Conservation (phyloP, 2,113 vertebrate genomes). For the Ramphastos sulfuratus region DNA sequence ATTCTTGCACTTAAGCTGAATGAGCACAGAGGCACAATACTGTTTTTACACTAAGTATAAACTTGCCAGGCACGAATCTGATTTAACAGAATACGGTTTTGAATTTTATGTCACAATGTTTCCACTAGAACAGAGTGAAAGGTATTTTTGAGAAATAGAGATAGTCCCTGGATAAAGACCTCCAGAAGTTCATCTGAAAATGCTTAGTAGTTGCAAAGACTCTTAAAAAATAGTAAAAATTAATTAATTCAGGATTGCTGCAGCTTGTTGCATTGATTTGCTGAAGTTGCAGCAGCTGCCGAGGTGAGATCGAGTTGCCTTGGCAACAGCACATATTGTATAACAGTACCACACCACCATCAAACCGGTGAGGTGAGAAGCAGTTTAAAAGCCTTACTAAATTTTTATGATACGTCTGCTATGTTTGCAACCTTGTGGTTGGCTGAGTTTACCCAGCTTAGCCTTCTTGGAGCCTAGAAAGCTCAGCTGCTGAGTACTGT, state of each 20-base stretch:
- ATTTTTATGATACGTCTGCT: conserved; percentile 62
- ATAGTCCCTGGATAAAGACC: neutral
- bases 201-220: conserved; percentile 29
- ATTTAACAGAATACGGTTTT: conserved; percentile 1
- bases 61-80: conserved; percentile 1
- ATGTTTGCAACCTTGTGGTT: conserved; percentile 52
- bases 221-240: neutral
- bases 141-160: neutral
- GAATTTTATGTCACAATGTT: neutral
- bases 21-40: neutral
- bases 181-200: conserved; percentile 34
- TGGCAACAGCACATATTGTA: conserved; percentile 56
- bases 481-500: neutral
- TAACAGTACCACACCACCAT: conserved; percentile 40
- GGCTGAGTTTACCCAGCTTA: conserved; percentile 29
- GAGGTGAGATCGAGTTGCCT: conserved; percentile 60
- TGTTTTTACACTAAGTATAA: conserved; percentile 21
- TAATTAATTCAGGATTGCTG: neutral
- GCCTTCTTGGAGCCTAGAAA: conserved; percentile 18
- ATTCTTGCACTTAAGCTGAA: neutral
- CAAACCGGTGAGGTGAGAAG: conserved; percentile 61
- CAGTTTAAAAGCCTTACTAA: conserved; percentile 59
- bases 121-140: neutral
- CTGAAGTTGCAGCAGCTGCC: conserved; percentile 38
- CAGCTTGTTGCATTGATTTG: neutral